A percentile compares a stretch with the other conserved stretches of the same genome.
phyloP scores from a whole-genome alignment of 2,888 invertebrate genomes.

The Maniola hyperantus region DNA sequence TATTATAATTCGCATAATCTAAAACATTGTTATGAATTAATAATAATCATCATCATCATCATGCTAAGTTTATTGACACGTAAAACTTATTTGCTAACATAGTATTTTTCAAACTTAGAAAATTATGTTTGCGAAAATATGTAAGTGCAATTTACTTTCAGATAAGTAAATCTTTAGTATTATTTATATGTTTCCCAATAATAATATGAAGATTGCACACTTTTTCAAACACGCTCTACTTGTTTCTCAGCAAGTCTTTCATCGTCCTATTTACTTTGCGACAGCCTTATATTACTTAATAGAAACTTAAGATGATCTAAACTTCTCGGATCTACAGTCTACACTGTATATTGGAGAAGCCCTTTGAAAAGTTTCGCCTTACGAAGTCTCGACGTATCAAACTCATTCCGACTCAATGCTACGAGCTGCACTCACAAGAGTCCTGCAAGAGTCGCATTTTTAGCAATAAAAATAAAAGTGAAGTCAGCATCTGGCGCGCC shows the following conservation, averaged over 20 bases:
- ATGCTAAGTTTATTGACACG: no score
- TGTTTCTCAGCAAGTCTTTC: not conserved
- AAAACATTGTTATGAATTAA: no score
- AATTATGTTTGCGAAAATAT: not conserved
- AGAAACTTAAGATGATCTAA: constrained; percentile 1
- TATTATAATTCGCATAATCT: no score
- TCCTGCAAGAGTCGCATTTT: no score
- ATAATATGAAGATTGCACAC: not conserved
- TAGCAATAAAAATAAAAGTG: no score
- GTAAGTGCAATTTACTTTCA: not conserved
- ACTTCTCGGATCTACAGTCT: no score
- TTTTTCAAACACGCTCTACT: constrained; percentile 8
- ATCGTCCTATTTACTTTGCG: not conserved
- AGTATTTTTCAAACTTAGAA: not conserved
- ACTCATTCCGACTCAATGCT: not conserved
- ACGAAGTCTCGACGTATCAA: not conserved
- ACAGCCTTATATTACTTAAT: constrained; percentile 8
- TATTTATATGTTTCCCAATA: not conserved
- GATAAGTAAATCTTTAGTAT: not conserved
- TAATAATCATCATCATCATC: not conserved
- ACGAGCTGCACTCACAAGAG: no score
- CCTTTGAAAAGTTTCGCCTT: not conserved
- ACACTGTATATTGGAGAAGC: not conserved
- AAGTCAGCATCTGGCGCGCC: no score
- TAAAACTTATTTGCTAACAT: no score